Conservation (phyloP, 2,797 vertebrate species). For the Scarus forsteni region DNA sequence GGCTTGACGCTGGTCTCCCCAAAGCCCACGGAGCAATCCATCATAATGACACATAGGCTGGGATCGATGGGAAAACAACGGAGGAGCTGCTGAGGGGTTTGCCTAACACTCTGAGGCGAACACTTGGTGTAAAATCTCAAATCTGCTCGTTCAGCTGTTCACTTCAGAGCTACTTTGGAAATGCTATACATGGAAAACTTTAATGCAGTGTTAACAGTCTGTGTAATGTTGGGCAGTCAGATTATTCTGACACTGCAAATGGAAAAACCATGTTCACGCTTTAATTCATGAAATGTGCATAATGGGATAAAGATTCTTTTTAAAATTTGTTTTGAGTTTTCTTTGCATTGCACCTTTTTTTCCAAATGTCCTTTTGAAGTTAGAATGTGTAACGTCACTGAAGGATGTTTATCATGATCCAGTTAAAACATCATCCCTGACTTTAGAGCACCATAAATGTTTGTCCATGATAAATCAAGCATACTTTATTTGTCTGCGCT, state of each 20-base stretch:
- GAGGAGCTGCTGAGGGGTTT: constrained; percentile 66
- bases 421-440: constrained; percentile 10
- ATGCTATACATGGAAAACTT: constrained; percentile 60
- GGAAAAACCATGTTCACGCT: neutral
- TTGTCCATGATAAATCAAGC: constrained; percentile 30
- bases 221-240: constrained; percentile 35
- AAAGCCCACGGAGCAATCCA: constrained; percentile 80
- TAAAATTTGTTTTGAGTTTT: neutral
- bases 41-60: constrained; percentile 81
- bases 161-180: constrained; percentile 53
- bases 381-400: constrained; percentile 33
- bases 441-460: constrained; percentile 26
- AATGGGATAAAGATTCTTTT: constrained; percentile 3
- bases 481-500: constrained; percentile 37
- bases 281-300: neutral
- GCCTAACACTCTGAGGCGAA: constrained; percentile 54
- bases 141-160: constrained; percentile 74
- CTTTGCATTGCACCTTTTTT: constrained; percentile 38
- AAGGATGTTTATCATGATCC: constrained; percentile 2
- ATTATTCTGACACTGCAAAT: constrained; percentile 11
- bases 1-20: constrained; percentile 61
- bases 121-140: constrained; percentile 63
- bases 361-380: neutral
- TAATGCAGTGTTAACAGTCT: constrained; percentile 55
- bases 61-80: constrained; percentile 79